These are phyloP conservation scores for Frankliniella fusca DNA, from an alignment of 2,888 invertebrate species.

Conservation along the genomic window DNA sequence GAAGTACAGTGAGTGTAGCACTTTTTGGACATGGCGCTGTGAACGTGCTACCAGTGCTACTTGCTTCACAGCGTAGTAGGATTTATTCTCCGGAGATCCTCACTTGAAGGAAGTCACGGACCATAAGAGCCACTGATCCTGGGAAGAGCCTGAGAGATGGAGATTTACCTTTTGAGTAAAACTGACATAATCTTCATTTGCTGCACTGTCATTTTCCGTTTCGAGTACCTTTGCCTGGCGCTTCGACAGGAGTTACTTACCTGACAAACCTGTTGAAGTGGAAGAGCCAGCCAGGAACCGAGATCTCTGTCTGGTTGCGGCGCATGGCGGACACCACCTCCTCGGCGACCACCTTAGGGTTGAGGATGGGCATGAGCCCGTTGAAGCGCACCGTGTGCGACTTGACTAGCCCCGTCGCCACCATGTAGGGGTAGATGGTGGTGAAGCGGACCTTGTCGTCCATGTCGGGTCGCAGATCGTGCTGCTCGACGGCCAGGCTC, in stretches of 20 bases:
- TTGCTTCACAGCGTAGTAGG: too few species aligned
- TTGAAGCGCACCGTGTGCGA: constrained; percentile 50
- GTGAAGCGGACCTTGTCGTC: constrained; percentile 61
- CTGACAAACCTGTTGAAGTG: constrained; percentile 52
- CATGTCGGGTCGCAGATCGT: not conserved
- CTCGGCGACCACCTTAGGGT: constrained; percentile 60
- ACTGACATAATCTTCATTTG: not conserved
- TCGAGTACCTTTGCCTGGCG: not conserved
- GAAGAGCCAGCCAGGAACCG: constrained; percentile 60
- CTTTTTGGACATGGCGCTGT: too few species aligned
- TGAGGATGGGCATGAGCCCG: constrained; percentile 58
- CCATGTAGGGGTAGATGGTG: constrained; percentile 81
- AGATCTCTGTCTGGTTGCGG: constrained; percentile 56
- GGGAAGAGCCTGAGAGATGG: not conserved
- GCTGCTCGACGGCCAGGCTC: constrained; percentile 69
- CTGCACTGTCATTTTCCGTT: not conserved
- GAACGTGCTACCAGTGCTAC: too few species aligned
- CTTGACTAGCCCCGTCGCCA: constrained; percentile 79
- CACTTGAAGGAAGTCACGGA: not conserved
- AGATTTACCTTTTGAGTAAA: not conserved
- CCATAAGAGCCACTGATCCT: not conserved
- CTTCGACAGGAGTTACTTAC: constrained; percentile 39
- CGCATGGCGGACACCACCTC: constrained; percentile 65
- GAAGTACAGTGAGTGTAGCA: too few species aligned
- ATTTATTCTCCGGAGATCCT: not conserved